Conservation (phyloP, 2,797 vertebrate species). For the Podarcis siculus region DNA sequence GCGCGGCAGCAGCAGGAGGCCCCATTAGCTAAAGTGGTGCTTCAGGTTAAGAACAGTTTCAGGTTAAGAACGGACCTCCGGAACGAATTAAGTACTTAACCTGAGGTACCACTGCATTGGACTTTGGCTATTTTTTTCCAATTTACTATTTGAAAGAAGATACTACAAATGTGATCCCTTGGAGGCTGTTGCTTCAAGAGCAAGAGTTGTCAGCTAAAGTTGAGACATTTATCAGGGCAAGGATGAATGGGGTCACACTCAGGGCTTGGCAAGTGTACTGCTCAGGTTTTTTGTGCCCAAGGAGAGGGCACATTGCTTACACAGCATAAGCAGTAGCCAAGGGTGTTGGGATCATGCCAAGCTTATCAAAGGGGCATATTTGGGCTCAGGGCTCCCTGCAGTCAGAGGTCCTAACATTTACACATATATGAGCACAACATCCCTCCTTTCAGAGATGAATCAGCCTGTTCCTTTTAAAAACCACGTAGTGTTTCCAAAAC, state of each 20-base stretch:
- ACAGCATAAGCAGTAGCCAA: not conserved
- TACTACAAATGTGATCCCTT: not conserved
- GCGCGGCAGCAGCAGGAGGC: too few species aligned
- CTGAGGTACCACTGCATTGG: not conserved
- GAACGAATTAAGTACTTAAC: too few species aligned
- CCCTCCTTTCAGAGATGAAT: not conserved
- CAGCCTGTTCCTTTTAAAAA: not conserved
- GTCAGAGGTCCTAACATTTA: not conserved
- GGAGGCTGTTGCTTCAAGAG: not conserved
- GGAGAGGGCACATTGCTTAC: not conserved
- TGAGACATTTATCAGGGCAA: not conserved
- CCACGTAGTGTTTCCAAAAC: not conserved
- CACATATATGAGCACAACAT: not conserved
- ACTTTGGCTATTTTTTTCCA: not conserved
- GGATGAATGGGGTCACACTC: not conserved
- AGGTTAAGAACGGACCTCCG: too few species aligned
- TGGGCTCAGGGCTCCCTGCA: not conserved
- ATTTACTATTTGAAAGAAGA: not conserved
- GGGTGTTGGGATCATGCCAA: not conserved
- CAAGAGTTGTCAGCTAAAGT: not conserved
- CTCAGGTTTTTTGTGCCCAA: not conserved
- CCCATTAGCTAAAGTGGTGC: too few species aligned
- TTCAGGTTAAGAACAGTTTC: too few species aligned
- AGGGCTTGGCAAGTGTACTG: not conserved
- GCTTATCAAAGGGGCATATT: not conserved